phyloP scores from a whole-genome alignment of 2,888 invertebrate species.

The Caenorhabditis sp. region DNA sequence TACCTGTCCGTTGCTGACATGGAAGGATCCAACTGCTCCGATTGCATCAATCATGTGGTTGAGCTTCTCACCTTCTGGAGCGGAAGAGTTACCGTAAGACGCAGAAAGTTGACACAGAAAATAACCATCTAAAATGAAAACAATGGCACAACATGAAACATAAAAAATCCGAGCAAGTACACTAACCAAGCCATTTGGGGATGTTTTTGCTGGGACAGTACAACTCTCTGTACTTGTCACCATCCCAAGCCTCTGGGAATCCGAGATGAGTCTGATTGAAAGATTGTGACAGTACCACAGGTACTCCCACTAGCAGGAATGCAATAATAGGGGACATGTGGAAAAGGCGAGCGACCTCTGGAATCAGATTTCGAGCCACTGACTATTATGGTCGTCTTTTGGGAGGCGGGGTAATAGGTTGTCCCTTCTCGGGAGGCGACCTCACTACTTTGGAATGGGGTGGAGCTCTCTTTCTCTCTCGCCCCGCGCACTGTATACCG shows the following conservation, averaged over 20 bases:
- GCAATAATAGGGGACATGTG: conserved; percentile 58
- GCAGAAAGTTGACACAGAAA: conserved; percentile 83
- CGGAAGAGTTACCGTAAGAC: conserved; percentile 80
- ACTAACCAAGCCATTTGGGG: conserved; percentile 81
- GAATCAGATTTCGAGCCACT: conserved; percentile 63
- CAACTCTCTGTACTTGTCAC: conserved; percentile 82
- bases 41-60: conserved; percentile 83
- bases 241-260: conserved; percentile 83
- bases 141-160: too few species aligned
- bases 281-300: conserved; percentile 59
- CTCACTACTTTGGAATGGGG: conserved; percentile 61
- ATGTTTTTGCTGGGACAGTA: conserved; percentile 82
- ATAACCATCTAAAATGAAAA: conserved; percentile 79
- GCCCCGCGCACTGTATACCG: conserved; percentile 55
- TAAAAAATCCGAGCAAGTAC: too few species aligned
- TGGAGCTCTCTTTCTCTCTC: conserved; percentile 36
- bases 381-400: conserved; percentile 57
- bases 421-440: conserved; percentile 38
- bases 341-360: conserved; percentile 60
- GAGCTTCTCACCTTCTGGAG: conserved; percentile 80
- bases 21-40: conserved; percentile 82
- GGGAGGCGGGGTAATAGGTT: conserved; percentile 59
- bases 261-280: conserved; percentile 76
- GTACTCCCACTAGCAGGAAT: conserved; percentile 50
- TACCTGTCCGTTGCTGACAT: conserved; percentile 81